Conservation (phyloP, 2,888 invertebrate genomes). For the Biston stratarius region DNA sequence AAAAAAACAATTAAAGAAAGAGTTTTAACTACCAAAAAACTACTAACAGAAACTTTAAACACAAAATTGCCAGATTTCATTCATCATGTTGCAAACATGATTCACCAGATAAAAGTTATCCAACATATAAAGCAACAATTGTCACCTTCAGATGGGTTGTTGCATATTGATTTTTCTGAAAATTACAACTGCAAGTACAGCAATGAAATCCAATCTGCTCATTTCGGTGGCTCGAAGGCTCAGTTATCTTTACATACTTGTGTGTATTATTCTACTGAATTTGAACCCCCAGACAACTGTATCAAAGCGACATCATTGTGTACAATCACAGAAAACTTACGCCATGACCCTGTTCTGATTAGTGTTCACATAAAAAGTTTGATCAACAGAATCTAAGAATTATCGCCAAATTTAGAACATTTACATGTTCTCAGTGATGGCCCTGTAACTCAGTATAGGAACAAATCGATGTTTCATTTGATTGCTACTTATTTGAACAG, state of each 20-base stretch:
- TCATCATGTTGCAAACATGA: not conserved
- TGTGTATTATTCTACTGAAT: conserved; percentile 9
- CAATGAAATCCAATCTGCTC: not conserved
- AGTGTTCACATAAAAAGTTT: conserved; percentile 23
- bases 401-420: not conserved
- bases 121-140: not conserved
- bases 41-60: not conserved
- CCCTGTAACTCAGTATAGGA: not conserved
- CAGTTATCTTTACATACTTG: conserved; percentile 3
- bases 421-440: not conserved
- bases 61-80: not conserved
- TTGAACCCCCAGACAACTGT: too few relatives aligned
- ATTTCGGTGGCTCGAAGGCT: not conserved
- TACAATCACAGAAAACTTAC: conserved; percentile 1
- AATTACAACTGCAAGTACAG: not conserved
- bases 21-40: not conserved
- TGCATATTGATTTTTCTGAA: not conserved
- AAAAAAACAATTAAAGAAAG: not conserved
- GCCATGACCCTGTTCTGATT: conserved; percentile 16
- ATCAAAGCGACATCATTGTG: conserved; percentile 2
- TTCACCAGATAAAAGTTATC: not conserved
- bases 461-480: not conserved
- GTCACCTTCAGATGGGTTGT: not conserved
- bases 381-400: conserved; percentile 5
- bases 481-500: too few relatives aligned